These are phyloP conservation scores for Eptatretus atami DNA, from an alignment of 2,797 vertebrate species.

Conservation along the genomic window DNA sequence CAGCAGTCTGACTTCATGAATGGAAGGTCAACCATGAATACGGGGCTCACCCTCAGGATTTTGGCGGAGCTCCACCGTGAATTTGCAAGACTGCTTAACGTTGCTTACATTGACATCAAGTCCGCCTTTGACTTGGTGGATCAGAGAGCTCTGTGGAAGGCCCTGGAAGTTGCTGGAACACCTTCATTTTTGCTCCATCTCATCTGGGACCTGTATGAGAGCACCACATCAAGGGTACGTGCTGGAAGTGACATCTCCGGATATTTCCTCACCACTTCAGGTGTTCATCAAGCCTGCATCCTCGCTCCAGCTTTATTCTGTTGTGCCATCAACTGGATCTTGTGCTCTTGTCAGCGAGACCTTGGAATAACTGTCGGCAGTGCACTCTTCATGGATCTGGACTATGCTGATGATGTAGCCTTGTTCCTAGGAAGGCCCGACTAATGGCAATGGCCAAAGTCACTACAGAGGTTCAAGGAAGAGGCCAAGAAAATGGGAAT, in stretches of 20 bases:
- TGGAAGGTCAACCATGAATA: too few species aligned
- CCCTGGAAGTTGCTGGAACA: too few species aligned
- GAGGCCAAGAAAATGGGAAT: not conserved
- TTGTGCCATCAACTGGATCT: conserved; percentile 2
- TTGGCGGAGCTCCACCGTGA: too few species aligned
- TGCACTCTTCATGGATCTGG: not conserved
- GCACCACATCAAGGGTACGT: not conserved
- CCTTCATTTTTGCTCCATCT: not conserved
- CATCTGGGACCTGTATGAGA: not conserved
- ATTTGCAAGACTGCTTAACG: too few species aligned
- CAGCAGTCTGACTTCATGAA: too few species aligned
- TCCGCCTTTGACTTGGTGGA: too few species aligned
- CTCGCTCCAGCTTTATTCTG: not conserved
- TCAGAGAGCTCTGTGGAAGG: too few species aligned
- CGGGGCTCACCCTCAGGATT: too few species aligned
- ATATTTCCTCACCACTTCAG: not conserved
- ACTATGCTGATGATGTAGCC: not conserved
- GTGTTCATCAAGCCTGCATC: not conserved
- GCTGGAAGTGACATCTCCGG: not conserved
- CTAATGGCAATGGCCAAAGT: not conserved
- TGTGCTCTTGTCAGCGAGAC: not conserved
- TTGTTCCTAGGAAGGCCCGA: not conserved
- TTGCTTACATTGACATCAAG: too few species aligned
- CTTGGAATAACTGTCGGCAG: not conserved
- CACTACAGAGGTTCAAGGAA: not conserved